Conservation (phyloP, 1,140 invertebrate species). For the Drosophila paulistorum region DNA sequence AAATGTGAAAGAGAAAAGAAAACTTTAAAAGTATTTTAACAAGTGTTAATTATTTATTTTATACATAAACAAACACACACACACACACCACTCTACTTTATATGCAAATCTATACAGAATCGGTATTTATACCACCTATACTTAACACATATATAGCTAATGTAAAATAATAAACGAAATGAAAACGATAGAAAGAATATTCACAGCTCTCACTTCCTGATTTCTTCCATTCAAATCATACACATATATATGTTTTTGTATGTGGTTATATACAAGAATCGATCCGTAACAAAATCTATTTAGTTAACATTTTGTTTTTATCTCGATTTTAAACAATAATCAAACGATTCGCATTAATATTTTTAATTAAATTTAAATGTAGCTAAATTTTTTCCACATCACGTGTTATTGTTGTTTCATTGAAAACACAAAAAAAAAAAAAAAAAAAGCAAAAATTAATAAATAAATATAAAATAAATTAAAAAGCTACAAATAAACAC, state of each 20-base stretch:
- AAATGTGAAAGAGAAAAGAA: slow-evolving; percentile 10
- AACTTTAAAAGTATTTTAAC: slow-evolving; percentile 52
- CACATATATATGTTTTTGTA: neutral
- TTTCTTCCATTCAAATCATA: neutral
- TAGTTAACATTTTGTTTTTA: neutral
- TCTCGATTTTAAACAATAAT: slow-evolving; percentile 1
- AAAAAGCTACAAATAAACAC: slow-evolving; percentile 16
- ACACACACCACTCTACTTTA: slow-evolving; percentile 25
- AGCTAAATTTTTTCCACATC: slow-evolving; percentile 74
- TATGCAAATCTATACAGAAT: slow-evolving; percentile 39
- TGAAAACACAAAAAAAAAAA: slow-evolving; percentile 26
- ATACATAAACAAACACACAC: slow-evolving; percentile 41
- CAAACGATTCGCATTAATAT: slow-evolving; percentile 50
- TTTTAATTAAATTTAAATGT: slow-evolving; percentile 67
- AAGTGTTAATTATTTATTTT: slow-evolving; percentile 74
- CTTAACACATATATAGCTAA: slow-evolving; percentile 25
- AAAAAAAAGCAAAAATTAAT: neutral
- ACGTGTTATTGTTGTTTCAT: slow-evolving; percentile 77
- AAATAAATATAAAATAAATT: slow-evolving; percentile 24
- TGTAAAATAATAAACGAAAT: slow-evolving; percentile 4
- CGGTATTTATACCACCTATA: slow-evolving; percentile 34
- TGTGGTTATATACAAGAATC: neutral
- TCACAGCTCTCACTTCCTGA: neutral
- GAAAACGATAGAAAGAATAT: neutral
- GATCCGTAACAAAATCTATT: neutral